Conservation (phyloP, 1,140 invertebrate genomes). For the Meloidogyne chitwoodi region DNA sequence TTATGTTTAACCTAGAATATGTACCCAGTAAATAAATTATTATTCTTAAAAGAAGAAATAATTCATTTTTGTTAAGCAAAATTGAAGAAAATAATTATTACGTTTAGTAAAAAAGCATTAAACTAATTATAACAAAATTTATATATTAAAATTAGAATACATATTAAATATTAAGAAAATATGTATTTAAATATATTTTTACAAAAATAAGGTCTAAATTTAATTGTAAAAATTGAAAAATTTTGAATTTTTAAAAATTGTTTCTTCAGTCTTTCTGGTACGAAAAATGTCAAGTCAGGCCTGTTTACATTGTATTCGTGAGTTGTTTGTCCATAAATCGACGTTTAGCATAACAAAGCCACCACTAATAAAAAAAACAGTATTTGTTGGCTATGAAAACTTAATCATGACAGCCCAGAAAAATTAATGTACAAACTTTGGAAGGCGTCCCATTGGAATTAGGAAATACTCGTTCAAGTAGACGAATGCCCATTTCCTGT, state of each 20-base stretch:
- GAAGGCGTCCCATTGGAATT: conserved; percentile 86
- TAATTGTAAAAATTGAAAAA: not conserved
- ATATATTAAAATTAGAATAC: too few species aligned
- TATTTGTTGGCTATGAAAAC: not conserved
- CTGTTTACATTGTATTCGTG: conserved; percentile 29
- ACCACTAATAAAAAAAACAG: conserved; percentile 71
- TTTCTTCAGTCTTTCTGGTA: not conserved
- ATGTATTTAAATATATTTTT: too few species aligned
- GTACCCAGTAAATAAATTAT: not conserved
- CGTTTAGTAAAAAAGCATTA: too few species aligned
- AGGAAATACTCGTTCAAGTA: conserved; percentile 85
- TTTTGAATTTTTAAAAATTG: not conserved
- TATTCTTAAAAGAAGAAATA: too few species aligned
- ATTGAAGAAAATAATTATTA: too few species aligned
- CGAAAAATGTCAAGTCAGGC: not conserved
- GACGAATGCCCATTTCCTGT: conserved; percentile 84
- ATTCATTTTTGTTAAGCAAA: too few species aligned
- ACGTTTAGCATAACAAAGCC: conserved; percentile 97
- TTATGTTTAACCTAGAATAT: too few species aligned
- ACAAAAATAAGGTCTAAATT: too few species aligned
- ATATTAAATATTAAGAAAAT: too few species aligned
- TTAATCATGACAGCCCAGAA: too few species aligned
- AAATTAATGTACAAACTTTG: conserved; percentile 65
- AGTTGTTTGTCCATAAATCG: conserved; percentile 99
- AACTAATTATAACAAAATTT: too few species aligned